A percentile compares a stretch with the other conserved stretches of the same genome.
Conservation (phyloP, 2,113 vertebrate species). For the Anhinga rufa region DNA sequence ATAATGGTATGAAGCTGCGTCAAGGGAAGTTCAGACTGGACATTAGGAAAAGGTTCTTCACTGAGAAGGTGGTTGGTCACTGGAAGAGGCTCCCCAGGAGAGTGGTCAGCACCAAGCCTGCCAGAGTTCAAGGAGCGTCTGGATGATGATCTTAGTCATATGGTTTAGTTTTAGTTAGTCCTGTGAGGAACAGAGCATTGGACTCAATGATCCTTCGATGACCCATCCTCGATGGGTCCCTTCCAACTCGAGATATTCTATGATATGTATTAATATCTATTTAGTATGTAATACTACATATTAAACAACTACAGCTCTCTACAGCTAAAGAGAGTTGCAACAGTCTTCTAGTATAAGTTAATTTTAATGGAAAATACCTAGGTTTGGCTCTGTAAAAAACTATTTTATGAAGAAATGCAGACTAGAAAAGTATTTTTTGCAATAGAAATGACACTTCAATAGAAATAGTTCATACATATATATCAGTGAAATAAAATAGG, state of each 20-base stretch:
- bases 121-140: neutral
- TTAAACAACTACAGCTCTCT: neutral
- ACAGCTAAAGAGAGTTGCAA: neutral
- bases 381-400: neutral
- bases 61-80: no score
- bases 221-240: neutral
- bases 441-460: neutral
- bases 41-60: neutral
- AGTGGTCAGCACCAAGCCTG: neutral
- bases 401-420: neutral
- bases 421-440: neutral
- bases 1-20: neutral
- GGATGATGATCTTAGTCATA: neutral
- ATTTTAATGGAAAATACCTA: neutral
- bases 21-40: neutral
- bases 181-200: neutral
- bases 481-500: neutral
- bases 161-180: neutral
- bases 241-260: accelerated
- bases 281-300: neutral
- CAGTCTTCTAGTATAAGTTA: neutral
- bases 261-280: neutral
- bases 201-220: neutral
- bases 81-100: neutral
- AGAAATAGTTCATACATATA: neutral